Base-by-base conservation (phyloP, 2,888 invertebrate genomes). In the Diaphora mendica region DNA sequence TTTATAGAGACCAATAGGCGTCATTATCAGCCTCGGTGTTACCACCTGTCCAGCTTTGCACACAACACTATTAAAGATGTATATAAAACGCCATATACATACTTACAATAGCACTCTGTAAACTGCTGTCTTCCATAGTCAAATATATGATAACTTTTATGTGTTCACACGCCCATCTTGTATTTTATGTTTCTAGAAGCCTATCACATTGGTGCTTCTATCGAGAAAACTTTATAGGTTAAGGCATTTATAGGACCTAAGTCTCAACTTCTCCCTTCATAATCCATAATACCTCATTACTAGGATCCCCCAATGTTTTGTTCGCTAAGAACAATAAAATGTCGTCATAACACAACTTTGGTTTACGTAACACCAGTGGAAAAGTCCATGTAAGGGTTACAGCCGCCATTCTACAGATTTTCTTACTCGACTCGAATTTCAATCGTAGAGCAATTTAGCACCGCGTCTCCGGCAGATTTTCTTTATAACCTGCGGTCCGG, bases 401-500 rank as follows among this genome's bases (percentile, higher is more conserved):
- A 76, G 73, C 64, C 33, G 51, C 68, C 62, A 70, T 78, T 74
- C 76, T 68, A 51, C 73, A 62, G 76, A 84, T 81, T 82, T 82
- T 79, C 77, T 73, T 67, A 85, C 82, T 82, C 82, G 79, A 78
- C 69, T 79, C 77, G 86, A 83, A 85, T 85, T 86, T 82, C 85
- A 86, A 85, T 84, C 73, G 79, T 70, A 65, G 71, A 70, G 76
- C 80, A 85, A 85, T 85, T 80, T 81, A 75, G 78, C 72, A 73
- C 48, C 68, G 42, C 72, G 39, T 55, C 68, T 33, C 51, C 23
- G 39, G 39, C 68, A 39, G 55, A 39, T 59, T 69, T 55, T 55
- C 39, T 33, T 39, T 39, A 69, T 59, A 69, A 35, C 39, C 55
- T 35, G 68, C 55, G 55, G 68, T 69, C 68, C 55, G 39, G 39